Percentiles rank a stretch among this genome's conserved stretches.
phyloP scores from a whole-genome alignment of 2,888 invertebrate genomes.

The Orthosia incerta region DNA sequence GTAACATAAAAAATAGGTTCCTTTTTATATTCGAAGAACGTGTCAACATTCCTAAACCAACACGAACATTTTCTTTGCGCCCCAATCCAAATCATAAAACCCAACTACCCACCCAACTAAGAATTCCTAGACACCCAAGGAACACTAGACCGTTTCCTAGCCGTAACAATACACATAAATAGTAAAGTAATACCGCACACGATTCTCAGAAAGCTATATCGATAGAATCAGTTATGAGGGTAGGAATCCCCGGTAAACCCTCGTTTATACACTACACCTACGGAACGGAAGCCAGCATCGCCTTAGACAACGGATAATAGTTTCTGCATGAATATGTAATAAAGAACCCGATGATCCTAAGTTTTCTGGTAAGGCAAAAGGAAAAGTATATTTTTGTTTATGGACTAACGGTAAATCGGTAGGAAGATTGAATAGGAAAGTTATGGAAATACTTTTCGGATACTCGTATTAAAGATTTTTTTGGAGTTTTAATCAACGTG shows the following conservation, averaged over 20 bases:
- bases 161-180: constrained; percentile 62
- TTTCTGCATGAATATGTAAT: constrained; percentile 65
- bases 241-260: constrained; percentile 77
- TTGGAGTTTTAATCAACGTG: too few species aligned
- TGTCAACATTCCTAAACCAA: constrained; percentile 1
- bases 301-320: constrained; percentile 68
- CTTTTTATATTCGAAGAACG: neutral
- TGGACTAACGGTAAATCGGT: neutral
- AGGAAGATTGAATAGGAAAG: neutral
- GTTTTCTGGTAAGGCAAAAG: constrained; percentile 27
- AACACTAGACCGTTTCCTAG: constrained; percentile 36
- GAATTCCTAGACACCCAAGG: constrained; percentile 39
- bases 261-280: constrained; percentile 65
- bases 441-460: neutral
- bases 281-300: constrained; percentile 63
- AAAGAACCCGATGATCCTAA: constrained; percentile 41
- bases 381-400: constrained; percentile 32
- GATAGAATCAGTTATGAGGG: constrained; percentile 72
- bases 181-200: constrained; percentile 54
- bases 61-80: neutral
- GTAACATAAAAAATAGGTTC: too few species aligned
- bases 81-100: constrained; percentile 1
- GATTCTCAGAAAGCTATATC: constrained; percentile 68
- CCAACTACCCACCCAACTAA: neutral
- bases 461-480: neutral